Base-by-base conservation (phyloP, 2,888 invertebrate genomes). In the Melanargia galathea region DNA sequence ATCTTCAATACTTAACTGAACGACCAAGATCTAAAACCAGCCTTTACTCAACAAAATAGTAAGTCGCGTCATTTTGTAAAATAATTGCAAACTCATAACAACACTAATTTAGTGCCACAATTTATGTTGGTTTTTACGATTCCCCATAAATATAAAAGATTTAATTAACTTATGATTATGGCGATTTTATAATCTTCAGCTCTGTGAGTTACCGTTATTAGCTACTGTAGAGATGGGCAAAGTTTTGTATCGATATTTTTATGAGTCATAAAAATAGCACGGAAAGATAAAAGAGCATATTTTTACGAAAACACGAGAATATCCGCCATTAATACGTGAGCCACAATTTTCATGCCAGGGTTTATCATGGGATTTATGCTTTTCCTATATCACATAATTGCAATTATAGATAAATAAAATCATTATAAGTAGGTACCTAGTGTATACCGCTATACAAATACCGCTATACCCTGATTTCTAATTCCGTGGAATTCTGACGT, bases 111-210 rank as follows among this genome's bases (percentile, higher is more conserved):
- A 84, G 68, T 72, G 73, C 73, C 73, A 69, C 70, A 73, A 73
- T 72, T 46, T 46, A 76, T 82, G 82, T 79, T 87, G 84, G 83
- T 87, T 84, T 85, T 86, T 86, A 86, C 75, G 78, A 78, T 71
- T 61, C 49, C 16, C 61, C 81, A 87, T 90, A 89, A 90, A 90
- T 90, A 84, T 79, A 78, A 80, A 83, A 88, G 88, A 88, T 89
- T 89, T 89, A 87, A 90, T 90, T 90, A 87, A 90, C 83, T 90
- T 90, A 90, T 90, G 86, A 88, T 87, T 84, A 86, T 85, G 79
- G 80, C 78, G 73, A 75, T 78, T 81, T 82, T 82, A 84, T 86
- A 87, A 88, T 87, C 86, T 80, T 70, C 68, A 75, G 78, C 79
- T 81, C 78, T 78, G 81, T 80, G 77, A 78, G 75, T 77, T 75